A percentile compares a stretch with the other conserved stretches of the same genome.
Evolutionary conservation across 2,888 invertebrate species (phyloP).

Genomic region (Harpagoxenus sublaevis): DNA sequence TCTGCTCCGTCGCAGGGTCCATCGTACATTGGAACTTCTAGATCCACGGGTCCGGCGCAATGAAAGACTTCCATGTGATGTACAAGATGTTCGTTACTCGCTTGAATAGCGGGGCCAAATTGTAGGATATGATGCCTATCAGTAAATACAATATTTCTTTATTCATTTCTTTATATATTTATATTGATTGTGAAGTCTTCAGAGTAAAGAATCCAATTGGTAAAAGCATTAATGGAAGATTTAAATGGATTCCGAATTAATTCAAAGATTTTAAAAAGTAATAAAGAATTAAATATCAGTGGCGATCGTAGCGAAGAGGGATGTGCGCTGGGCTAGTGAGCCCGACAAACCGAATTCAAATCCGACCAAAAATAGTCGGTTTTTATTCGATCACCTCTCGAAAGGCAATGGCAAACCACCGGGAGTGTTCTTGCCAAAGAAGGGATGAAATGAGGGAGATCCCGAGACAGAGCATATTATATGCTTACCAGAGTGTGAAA

Average conservation of each 20-base stretch:
- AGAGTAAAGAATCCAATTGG: not conserved
- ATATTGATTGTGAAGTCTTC: not conserved
- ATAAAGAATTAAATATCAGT: not conserved
- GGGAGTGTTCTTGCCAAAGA: too few species aligned
- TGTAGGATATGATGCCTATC: slow-evolving; percentile 86
- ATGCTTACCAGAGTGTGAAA: too few species aligned
- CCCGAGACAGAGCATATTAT: too few species aligned
- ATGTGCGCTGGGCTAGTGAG: too few species aligned
- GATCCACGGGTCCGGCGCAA: slow-evolving; percentile 91
- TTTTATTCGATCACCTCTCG: too few species aligned
- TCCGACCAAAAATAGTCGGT: too few species aligned
- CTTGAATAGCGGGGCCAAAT: slow-evolving; percentile 95
- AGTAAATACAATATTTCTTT: not conserved
- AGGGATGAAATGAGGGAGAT: too few species aligned
- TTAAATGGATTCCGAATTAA: not conserved
- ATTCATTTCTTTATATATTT: not conserved
- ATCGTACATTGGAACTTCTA: slow-evolving; percentile 92
- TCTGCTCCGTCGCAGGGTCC: slow-evolving; percentile 93
- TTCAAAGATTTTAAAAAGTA: not conserved
- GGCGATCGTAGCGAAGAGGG: too few species aligned
- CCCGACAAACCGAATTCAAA: too few species aligned
- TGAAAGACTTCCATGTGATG: slow-evolving; percentile 99
- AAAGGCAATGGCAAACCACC: too few species aligned
- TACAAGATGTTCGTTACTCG: slow-evolving; percentile 94
- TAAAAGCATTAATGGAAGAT: slow-evolving; percentile 6